Conservation (phyloP, 2,797 vertebrate genomes). For the Centropyge bicolor region DNA sequence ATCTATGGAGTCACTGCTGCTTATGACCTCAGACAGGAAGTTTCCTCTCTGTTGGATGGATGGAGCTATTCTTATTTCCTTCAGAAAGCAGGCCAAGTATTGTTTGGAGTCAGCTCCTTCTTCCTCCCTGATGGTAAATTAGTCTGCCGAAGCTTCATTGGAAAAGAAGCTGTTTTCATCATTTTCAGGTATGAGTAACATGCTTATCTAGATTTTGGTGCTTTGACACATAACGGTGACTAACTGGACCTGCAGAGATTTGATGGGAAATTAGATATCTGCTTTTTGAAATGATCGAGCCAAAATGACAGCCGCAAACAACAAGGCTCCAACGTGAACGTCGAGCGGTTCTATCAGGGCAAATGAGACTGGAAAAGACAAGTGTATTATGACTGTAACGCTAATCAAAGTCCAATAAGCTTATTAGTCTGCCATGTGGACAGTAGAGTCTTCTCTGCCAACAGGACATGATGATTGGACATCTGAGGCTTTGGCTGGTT, state of each 20-base stretch:
- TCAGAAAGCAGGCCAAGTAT: conserved; percentile 67
- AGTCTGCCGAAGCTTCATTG: conserved; percentile 18
- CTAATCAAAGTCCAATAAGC: no score
- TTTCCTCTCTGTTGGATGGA: conserved; percentile 68
- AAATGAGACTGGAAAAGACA: neutral
- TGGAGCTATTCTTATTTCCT: conserved; percentile 71
- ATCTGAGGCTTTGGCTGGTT: no score
- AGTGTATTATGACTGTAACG: neutral
- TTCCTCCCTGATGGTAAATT: conserved; percentile 70
- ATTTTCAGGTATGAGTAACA: conserved; percentile 8
- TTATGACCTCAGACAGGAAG: conserved; percentile 69
- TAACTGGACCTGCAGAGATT: neutral
- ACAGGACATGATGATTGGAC: no score
- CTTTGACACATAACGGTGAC: neutral
- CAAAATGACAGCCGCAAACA: neutral
- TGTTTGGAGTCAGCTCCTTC: conserved; percentile 55
- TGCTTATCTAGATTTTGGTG: neutral
- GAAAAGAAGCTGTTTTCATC: neutral
- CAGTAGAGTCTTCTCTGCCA: no score
- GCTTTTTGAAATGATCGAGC: neutral
- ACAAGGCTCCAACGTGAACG: neutral
- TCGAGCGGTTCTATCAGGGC: neutral
- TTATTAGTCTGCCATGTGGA: neutral
- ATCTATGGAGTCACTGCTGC: conserved; percentile 46
- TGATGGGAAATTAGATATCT: neutral